Base-by-base conservation (phyloP, 2,888 invertebrate species). In the Heliconius aoede region DNA sequence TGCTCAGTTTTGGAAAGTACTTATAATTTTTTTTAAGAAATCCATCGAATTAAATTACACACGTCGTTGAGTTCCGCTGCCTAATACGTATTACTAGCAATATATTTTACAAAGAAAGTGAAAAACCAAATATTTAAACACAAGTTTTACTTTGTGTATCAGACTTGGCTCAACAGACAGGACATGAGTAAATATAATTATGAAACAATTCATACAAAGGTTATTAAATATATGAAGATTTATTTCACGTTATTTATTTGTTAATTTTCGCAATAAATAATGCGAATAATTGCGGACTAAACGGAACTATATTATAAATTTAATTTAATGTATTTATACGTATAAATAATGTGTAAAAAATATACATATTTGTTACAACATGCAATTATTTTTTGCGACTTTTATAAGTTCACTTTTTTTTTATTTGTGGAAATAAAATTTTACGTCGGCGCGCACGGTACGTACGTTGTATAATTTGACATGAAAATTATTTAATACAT, bases 161-260 rank as follows among this genome's bases (percentile, higher is more conserved):
- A 18, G 18, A 18, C 46, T 46, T 46, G 46, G 46, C 2, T 18
- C 9, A n/a, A 60, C 9, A 60, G 24, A 26, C 60, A 62, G 30
- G 21, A 30, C 8, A 62, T 30, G 30, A 28, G 11, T 62, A 21
- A 30, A 62, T 62, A 30, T 11, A 21, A 21, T 62, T 30, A 21
- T 62, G 28, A 30, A 62, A 62, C 28, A 32, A 21, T 64, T 21
- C 32, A 64, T 32, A 32, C 9, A 32, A 11, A 30, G 21, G 36
- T 65, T 5, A 32, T 64, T 64, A 64, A 30, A 11, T 32, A n/a
- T 64, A 64, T 24, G 15, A 64, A 36, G 32, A 65, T 65, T 36
- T 36, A 65, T 40, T 65, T 65, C 24, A 65, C 7, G 8, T 65
- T 15, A 65, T 65, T 65, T 65, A 65, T 36, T 24, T n/a, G 15